These are phyloP conservation scores for Cacoxenus indagator DNA, from an alignment of 2,888 invertebrate species.

Conservation along the genomic window DNA sequence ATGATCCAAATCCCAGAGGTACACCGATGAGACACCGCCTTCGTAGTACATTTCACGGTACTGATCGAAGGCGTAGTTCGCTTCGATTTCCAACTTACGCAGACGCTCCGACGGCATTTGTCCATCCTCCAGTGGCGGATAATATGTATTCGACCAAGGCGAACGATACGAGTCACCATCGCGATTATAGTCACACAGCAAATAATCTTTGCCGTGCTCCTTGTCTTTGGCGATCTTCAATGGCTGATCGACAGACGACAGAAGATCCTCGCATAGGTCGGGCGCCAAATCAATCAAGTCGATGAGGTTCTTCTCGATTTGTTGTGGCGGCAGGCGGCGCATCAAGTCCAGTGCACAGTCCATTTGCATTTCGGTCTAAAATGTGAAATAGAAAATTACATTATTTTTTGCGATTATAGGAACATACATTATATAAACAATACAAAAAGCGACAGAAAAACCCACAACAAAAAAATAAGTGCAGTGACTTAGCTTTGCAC, in stretches of 20 bases:
- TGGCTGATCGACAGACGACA: conserved; percentile 98
- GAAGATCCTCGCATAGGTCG: conserved; percentile 93
- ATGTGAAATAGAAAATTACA: too few species aligned
- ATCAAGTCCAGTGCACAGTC: conserved; percentile 99
- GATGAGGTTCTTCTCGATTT: conserved; percentile 97
- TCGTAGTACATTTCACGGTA: conserved; percentile 99
- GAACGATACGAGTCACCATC: conserved; percentile 99
- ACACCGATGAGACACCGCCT: conserved; percentile 99
- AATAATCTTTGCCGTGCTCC: conserved; percentile 95
- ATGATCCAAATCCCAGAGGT: conserved; percentile 98
- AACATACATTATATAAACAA: too few species aligned
- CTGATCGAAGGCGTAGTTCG: conserved; percentile 98
- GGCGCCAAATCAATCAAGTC: conserved; percentile 98
- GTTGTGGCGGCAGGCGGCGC: conserved; percentile 98
- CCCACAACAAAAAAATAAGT: too few species aligned
- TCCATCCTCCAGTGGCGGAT: conserved; percentile 97
- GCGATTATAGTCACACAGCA: conserved; percentile 98
- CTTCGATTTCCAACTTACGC: conserved; percentile 95
- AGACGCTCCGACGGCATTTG: conserved; percentile 97
- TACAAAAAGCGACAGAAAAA: too few species aligned
- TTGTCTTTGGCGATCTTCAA: conserved; percentile 97
- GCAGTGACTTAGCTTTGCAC: too few species aligned
- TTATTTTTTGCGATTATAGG: too few species aligned
- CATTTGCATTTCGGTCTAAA: conserved; percentile 94
- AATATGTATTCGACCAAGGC: conserved; percentile 99